These are phyloP conservation scores for Lepidocyrtinus sp. DNA, from an alignment of 2,888 invertebrate genomes.

Conservation along the genomic window DNA sequence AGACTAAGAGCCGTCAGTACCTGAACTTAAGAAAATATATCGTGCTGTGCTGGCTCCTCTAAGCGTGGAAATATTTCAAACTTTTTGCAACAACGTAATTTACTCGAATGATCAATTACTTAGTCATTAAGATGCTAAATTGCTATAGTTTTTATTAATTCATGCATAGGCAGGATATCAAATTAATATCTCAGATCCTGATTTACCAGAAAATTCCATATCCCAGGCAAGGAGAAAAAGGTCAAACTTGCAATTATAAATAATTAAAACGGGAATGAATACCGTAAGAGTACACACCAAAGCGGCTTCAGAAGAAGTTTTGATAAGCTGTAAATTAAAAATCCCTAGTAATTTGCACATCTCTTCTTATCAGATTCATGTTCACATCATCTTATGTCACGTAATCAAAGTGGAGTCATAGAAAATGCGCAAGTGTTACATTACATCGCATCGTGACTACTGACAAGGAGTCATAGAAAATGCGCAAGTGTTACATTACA, in stretches of 20 bases:
- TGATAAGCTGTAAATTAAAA: not conserved
- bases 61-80: not conserved
- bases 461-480: too few species aligned
- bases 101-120: not conserved
- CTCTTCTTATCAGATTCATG: not conserved
- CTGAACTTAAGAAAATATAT: not conserved
- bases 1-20: not conserved
- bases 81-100: not conserved
- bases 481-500: too few species aligned
- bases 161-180: not conserved
- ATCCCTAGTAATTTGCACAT: not conserved
- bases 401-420: too few species aligned
- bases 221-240: conserved; percentile 29
- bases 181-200: too few species aligned
- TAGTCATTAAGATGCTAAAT: not conserved
- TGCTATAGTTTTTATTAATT: not conserved
- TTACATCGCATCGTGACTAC: too few species aligned
- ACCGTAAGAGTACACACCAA: too few species aligned
- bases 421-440: too few species aligned
- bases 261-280: too few species aligned
- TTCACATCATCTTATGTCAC: not conserved
- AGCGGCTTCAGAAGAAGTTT: not conserved
- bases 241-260: conserved; percentile 41
- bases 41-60: not conserved
- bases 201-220: conserved; percentile 47